Evolutionary conservation across 2,888 invertebrate species (phyloP).

Genomic region (Amiota minor): DNA sequence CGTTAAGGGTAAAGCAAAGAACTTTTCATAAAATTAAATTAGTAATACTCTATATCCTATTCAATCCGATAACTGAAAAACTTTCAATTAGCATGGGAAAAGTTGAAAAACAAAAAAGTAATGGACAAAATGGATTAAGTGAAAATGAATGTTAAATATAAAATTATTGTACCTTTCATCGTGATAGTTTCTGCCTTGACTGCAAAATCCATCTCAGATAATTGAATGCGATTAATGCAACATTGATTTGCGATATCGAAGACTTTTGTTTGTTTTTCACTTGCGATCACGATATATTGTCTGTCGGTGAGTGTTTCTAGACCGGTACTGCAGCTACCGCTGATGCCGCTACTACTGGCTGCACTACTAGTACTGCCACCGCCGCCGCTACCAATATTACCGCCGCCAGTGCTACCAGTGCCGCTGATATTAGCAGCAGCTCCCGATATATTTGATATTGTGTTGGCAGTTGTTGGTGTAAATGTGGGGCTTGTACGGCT

Average conservation of each 20-base stretch:
- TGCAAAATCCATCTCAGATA: slow-evolving; percentile 93
- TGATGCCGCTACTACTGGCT: slow-evolving; percentile 65
- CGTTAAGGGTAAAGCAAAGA: no score
- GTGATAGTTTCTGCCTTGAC: slow-evolving; percentile 94
- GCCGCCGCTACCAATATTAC: slow-evolving; percentile 34
- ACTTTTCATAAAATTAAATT: no score
- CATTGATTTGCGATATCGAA: slow-evolving; percentile 96
- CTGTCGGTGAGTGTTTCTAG: slow-evolving; percentile 79
- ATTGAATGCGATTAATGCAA: slow-evolving; percentile 93
- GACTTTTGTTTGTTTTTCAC: slow-evolving; percentile 95
- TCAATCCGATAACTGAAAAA: no score
- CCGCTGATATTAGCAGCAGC: slow-evolving; percentile 45
- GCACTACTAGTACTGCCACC: slow-evolving; percentile 56
- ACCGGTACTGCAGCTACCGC: slow-evolving; percentile 72
- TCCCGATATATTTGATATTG: slow-evolving; percentile 67
- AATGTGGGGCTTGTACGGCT: slow-evolving; percentile 86
- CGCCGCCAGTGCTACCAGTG: slow-evolving; percentile 34
- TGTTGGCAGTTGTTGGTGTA: slow-evolving; percentile 73
- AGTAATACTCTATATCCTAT: neutral
- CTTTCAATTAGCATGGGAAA: no score
- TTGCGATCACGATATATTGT: slow-evolving; percentile 94
- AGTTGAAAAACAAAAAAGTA: no score
- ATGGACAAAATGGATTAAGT: no score
- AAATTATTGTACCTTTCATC: slow-evolving; percentile 81
- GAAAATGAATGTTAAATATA: no score